phyloP scores from a whole-genome alignment of 2,113 vertebrate species.

The Clarias macrocephalus region DNA sequence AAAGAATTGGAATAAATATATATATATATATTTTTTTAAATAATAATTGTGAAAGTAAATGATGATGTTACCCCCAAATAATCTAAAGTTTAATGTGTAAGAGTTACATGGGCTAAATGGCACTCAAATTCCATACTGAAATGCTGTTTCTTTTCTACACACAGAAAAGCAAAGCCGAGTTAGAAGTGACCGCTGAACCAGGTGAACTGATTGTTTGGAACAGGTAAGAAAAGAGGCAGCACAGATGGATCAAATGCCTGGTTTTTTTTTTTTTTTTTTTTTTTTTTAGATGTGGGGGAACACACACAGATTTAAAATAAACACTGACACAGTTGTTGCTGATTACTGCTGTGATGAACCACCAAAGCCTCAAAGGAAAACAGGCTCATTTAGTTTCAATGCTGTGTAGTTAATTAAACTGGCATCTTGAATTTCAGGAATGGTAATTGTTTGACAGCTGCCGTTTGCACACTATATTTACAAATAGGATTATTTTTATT shows the following conservation, averaged over 20 bases:
- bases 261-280: background rate
- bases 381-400: background rate
- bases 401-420: conserved; percentile 18
- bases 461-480: background rate
- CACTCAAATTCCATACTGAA: background rate
- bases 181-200: background rate
- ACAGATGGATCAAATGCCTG: background rate
- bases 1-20: background rate
- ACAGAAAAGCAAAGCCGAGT: background rate
- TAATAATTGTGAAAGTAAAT: background rate
- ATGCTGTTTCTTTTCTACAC: background rate
- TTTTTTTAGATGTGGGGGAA: background rate
- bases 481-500: background rate
- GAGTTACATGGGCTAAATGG: background rate
- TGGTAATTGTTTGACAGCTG: conserved; percentile 3
- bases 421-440: conserved; percentile 12
- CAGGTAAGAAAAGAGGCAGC: background rate
- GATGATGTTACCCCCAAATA: background rate
- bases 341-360: background rate
- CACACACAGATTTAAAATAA: background rate
- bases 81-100: background rate
- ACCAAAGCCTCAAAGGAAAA: conserved; percentile 8
- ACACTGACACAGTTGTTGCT: background rate
- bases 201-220: background rate
- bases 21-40: too few relatives aligned